These are phyloP conservation scores for Eurytoma adleriae DNA, from an alignment of 2,888 invertebrate genomes.

Conservation along the genomic window DNA sequence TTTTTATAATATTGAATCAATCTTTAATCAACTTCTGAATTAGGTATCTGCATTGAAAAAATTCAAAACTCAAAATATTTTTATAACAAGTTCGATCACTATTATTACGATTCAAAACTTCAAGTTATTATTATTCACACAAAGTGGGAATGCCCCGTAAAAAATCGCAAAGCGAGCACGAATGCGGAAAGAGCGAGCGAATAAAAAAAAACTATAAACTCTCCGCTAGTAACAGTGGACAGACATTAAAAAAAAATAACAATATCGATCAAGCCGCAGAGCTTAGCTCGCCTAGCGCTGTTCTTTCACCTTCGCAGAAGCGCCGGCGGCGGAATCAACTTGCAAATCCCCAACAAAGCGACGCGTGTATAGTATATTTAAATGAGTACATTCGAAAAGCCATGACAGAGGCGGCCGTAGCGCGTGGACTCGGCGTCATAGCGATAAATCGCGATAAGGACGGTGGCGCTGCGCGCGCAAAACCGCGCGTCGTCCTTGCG, in stretches of 20 bases:
- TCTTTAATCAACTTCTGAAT: too few species aligned
- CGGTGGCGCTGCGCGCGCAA: not conserved
- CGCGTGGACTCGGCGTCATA: slow-evolving; percentile 13
- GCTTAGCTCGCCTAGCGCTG: not conserved
- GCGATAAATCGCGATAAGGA: slow-evolving; percentile 45
- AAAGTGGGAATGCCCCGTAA: too few species aligned
- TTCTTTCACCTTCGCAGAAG: slow-evolving; percentile 28
- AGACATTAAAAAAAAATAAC: not conserved
- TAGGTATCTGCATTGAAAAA: too few species aligned
- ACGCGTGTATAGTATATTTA: slow-evolving; percentile 14
- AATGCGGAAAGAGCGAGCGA: too few species aligned
- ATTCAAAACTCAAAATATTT: too few species aligned
- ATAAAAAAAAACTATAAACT: not conserved
- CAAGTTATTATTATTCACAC: too few species aligned
- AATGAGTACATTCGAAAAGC: slow-evolving; percentile 40
- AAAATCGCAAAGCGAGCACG: too few species aligned
- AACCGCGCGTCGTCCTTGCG: slow-evolving; percentile 27
- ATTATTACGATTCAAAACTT: too few species aligned
- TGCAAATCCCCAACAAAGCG: slow-evolving; percentile 18
- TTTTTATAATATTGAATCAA: too few species aligned
- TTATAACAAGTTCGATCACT: too few species aligned
- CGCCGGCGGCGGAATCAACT: slow-evolving; percentile 20
- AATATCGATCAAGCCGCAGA: not conserved
- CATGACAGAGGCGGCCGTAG: slow-evolving; percentile 28
- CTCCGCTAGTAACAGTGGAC: not conserved